Base-by-base conservation (phyloP, 2,888 invertebrate genomes). In the Acanthococcus lagerstroemiae region DNA sequence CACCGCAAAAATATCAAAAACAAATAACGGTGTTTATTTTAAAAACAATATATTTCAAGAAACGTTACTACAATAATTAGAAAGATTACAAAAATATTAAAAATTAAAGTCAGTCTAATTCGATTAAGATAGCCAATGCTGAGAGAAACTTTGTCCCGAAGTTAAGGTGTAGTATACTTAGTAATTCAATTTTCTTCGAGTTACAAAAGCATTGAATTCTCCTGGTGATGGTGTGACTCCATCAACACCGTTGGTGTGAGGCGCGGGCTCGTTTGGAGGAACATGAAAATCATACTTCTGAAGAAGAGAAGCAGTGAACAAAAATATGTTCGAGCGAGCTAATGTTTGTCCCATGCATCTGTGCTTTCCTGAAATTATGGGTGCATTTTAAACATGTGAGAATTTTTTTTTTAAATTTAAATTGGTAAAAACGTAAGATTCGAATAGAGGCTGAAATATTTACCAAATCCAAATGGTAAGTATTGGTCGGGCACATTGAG, bases 301-400 rank as follows among this genome's bases (percentile, higher is more conserved):
- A 70, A 91, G 77, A 71, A 90, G 77, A 0, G 84, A 80, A 0
- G 88, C 83, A 0, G 83, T 83, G 72, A 90, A 87, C 30, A 89
- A 75, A 73, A 90, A 91, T 58, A 90, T 80, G 72, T 88, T 90
- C 71, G 87, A 87, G 72, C 84, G 84, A 0, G 87, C 87, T 69
- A 90, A 75, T 0, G 83, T 80, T 73, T 91, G 90, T 0, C 90
- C 91, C 83, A 90, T 83, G 73, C 91, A 91, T 60, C 90, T 83
- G 73, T 86, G 88, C 71, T 84, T 86, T 0, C 79, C 80, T 80
- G 69, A 19, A 66, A 55, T 37, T 26, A 9, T 37, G 30, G 55
- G 30, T 56, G 15, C 17, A 30, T 56, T 56, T 56, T 37, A 56
- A 56, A 44, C 37, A 19, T 37, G n/a, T 12, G 6, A 56, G 24